phyloP scores from a whole-genome alignment of 1,140 invertebrate genomes.

The Mya arenaria region DNA sequence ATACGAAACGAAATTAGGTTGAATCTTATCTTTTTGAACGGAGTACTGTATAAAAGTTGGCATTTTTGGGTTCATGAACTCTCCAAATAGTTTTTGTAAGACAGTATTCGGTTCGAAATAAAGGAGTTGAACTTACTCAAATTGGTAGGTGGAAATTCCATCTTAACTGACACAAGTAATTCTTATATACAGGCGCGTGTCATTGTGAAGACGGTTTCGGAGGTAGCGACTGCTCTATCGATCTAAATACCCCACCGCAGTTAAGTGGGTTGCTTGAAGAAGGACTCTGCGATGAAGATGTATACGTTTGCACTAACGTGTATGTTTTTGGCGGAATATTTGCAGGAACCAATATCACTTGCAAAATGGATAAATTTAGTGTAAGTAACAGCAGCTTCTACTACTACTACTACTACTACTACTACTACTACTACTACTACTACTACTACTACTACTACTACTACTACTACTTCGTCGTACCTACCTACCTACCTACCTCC shows the following conservation, averaged over 20 bases:
- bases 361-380: background rate
- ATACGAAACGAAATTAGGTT: no score
- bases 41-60: no score
- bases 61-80: no score
- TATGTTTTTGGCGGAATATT: constrained; percentile 39
- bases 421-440: background rate
- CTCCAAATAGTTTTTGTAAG: no score
- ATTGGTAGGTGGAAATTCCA: no score
- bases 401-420: background rate
- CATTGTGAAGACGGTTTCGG: constrained; percentile 40
- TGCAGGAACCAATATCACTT: constrained; percentile 19
- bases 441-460: background rate
- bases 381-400: background rate
- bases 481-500: background rate
- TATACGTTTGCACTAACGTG: background rate
- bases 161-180: no score
- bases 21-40: no score
- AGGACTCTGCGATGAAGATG: constrained; percentile 47
- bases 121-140: no score
- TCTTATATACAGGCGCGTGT: no score
- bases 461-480: background rate
- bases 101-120: no score
- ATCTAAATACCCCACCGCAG: constrained; percentile 35
- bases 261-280: constrained; percentile 31
- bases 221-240: constrained; percentile 52